Conservation (phyloP, 2,113 vertebrate genomes). For the Pollimyrus isidori region DNA sequence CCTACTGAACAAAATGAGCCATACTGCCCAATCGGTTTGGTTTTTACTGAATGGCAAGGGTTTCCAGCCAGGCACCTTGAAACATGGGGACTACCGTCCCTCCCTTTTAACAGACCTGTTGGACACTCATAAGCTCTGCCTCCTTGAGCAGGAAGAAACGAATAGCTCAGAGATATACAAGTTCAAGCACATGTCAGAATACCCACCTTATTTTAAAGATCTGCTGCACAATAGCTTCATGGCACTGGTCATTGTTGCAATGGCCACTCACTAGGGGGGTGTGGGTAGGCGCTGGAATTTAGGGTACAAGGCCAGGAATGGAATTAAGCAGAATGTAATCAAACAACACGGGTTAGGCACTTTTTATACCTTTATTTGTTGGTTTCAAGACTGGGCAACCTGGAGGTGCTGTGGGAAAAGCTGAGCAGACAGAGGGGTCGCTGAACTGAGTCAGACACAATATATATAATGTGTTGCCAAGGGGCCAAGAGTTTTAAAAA, state of each 20-base stretch:
- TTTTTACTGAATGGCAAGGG: neutral
- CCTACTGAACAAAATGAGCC: neutral
- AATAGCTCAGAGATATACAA: neutral
- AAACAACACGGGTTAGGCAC: neutral
- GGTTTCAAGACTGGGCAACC: neutral
- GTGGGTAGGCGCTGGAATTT: neutral
- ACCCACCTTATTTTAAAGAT: neutral
- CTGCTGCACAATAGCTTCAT: neutral
- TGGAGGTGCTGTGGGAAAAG: neutral
- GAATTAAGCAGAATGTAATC: neutral
- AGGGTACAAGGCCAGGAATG: neutral
- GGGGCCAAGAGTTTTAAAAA: neutral
- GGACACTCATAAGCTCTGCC: neutral
- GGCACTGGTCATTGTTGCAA: neutral
- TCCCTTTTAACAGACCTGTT: neutral
- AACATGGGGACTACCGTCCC: neutral
- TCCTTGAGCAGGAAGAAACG: neutral
- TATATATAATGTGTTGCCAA: neutral
- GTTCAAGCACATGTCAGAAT: neutral
- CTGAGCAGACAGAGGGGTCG: neutral
- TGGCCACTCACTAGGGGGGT: neutral
- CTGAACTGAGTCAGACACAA: neutral
- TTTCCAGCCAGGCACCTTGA: neutral
- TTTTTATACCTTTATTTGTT: neutral
- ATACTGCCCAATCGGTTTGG: neutral